phyloP scores from a whole-genome alignment of 2,113 vertebrate genomes.

The Burhinus bistriatus region DNA sequence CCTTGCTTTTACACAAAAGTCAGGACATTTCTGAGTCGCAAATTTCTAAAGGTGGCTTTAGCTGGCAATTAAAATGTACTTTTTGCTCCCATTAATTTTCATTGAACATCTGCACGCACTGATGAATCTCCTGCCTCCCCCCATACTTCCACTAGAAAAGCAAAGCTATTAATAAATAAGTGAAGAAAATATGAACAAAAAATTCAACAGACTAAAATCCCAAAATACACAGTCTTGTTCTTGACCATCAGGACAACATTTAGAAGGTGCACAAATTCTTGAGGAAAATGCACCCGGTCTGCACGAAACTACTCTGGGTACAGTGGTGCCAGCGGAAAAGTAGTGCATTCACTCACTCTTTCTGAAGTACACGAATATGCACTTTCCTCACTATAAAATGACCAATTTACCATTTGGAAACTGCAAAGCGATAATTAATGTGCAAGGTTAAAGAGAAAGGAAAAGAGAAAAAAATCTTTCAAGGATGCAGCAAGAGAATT shows the following conservation, averaged over 20 bases:
- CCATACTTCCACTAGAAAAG: background rate
- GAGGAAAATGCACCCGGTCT: background rate
- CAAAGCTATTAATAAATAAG: background rate
- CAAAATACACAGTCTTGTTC: background rate
- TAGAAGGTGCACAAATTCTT: background rate
- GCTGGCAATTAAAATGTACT: background rate
- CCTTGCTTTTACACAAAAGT: background rate
- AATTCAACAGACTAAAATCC: background rate
- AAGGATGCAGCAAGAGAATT: slow-evolving; percentile 36
- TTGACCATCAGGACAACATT: background rate
- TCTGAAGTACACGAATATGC: slow-evolving; percentile 9
- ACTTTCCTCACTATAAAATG: slow-evolving; percentile 4
- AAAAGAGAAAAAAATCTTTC: background rate
- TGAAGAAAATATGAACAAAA: background rate
- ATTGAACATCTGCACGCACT: background rate
- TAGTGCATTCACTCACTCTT: background rate
- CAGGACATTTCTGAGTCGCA: background rate
- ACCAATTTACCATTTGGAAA: background rate
- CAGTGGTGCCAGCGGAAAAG: background rate
- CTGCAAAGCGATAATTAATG: slow-evolving; percentile 29
- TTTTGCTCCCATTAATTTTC: background rate
- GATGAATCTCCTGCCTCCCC: background rate
- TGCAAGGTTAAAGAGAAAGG: slow-evolving; percentile 10
- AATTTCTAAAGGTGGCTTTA: background rate
- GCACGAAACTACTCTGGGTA: background rate